Evolutionary conservation across 2,113 vertebrate genomes (phyloP).

Genomic region (Colinus virginianus): DNA sequence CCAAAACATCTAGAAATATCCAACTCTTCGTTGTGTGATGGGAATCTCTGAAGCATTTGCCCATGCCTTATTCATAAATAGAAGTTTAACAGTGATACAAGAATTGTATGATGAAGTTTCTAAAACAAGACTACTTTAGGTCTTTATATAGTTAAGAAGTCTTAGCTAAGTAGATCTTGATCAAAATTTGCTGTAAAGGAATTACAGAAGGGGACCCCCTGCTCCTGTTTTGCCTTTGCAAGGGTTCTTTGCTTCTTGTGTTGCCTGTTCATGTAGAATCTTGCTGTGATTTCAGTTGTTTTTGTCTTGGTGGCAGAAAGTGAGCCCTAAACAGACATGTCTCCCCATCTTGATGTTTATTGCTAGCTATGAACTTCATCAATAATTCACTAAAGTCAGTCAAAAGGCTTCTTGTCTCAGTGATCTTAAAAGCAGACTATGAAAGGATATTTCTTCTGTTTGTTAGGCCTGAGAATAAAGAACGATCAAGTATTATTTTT

Average conservation of each 20-base stretch:
- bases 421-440: not conserved
- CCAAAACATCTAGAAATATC: not conserved
- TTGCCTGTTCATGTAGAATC: not conserved
- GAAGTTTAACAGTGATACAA: not conserved
- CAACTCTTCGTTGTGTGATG: not conserved
- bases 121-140: not conserved
- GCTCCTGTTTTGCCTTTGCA: not conserved
- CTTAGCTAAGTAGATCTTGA: not conserved
- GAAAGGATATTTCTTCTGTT: not conserved
- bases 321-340: not conserved
- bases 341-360: not conserved
- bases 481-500: not conserved
- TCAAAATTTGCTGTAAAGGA: rapidly evolving
- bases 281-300: not conserved
- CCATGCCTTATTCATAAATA: not conserved
- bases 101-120: not conserved
- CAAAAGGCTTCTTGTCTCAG: not conserved
- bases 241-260: not conserved
- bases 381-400: not conserved
- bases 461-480: not conserved
- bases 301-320: not conserved
- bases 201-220: not conserved
- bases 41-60: not conserved
- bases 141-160: not conserved
- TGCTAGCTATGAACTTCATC: not conserved